A percentile compares a stretch with the other conserved stretches of the same genome.
Evolutionary conservation across 2,888 invertebrate genomes (phyloP).

Genomic region (Liposcelis brunnea): DNA sequence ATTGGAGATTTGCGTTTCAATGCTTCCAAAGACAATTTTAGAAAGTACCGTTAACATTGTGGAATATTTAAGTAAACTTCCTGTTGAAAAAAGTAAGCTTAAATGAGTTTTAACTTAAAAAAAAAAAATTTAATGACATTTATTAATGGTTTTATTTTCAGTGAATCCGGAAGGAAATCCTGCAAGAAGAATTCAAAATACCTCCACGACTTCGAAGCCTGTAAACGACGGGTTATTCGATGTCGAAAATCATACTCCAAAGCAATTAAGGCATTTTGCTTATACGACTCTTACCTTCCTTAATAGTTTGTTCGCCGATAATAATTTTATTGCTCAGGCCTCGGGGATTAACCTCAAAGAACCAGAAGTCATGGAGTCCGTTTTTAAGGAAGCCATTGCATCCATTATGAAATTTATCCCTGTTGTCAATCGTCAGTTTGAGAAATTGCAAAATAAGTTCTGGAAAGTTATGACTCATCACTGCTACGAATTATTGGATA

Average conservation of each 20-base stretch:
- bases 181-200: slow-evolving; percentile 26
- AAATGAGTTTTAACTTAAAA: background rate
- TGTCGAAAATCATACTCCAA: slow-evolving; percentile 43
- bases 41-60: slow-evolving; percentile 48
- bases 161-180: slow-evolving; percentile 4
- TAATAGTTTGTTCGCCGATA: background rate
- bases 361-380: slow-evolving; percentile 34
- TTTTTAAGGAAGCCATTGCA: slow-evolving; percentile 52
- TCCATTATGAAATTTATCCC: slow-evolving; percentile 46
- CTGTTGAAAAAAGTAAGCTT: slow-evolving; percentile 33
- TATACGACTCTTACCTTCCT: slow-evolving; percentile 61
- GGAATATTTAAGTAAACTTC: slow-evolving; percentile 45
- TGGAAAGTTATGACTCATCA: slow-evolving; percentile 69
- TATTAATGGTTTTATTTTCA: background rate
- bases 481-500: slow-evolving; percentile 61
- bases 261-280: slow-evolving; percentile 70
- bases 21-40: slow-evolving; percentile 42
- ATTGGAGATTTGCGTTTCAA: slow-evolving; percentile 45
- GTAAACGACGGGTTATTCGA: slow-evolving; percentile 36
- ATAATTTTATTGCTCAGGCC: background rate
- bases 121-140: background rate
- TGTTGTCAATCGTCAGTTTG: background rate
- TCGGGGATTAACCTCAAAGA: slow-evolving; percentile 24
- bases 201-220: slow-evolving; percentile 20
- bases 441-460: slow-evolving; percentile 39